These are phyloP conservation scores for Carassius carassius DNA, from an alignment of 2,113 vertebrate genomes.

Conservation along the genomic window DNA sequence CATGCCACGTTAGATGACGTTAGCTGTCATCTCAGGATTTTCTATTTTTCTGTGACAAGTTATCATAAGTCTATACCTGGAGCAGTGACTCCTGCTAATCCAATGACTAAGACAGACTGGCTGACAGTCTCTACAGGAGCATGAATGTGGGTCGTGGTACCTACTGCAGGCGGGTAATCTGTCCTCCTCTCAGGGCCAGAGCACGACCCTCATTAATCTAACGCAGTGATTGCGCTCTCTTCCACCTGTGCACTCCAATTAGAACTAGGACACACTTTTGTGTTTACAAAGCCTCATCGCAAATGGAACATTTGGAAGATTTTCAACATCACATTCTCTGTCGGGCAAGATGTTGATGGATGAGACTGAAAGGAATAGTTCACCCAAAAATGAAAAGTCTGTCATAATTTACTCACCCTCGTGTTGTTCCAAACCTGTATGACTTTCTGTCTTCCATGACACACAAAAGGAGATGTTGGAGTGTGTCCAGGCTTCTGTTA, in stretches of 20 bases:
- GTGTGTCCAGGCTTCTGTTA: not conserved
- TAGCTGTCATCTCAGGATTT: slow-evolving; percentile 8
- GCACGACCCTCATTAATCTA: slow-evolving; percentile 73
- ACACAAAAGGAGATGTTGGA: not conserved
- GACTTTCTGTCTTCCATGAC: not conserved
- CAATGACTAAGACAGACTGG: slow-evolving; percentile 18
- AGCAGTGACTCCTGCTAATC: slow-evolving; percentile 24
- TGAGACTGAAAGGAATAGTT: slow-evolving; percentile 1
- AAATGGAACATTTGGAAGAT: slow-evolving; percentile 36
- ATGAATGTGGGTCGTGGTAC: slow-evolving; percentile 42
- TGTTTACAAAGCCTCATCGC: slow-evolving; percentile 57
- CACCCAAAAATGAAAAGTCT: not conserved
- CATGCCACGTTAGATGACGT: slow-evolving; percentile 4
- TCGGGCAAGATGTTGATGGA: slow-evolving; percentile 2
- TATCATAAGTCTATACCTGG: slow-evolving; percentile 15
- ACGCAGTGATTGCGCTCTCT: slow-evolving; percentile 50
- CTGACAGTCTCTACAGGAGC: slow-evolving; percentile 32
- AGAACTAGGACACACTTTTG: slow-evolving; percentile 75
- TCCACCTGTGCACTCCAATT: slow-evolving; percentile 67
- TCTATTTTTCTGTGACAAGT: slow-evolving; percentile 26
- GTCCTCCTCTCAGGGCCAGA: slow-evolving; percentile 63
- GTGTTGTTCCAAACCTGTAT: not conserved
- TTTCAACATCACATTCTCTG: slow-evolving; percentile 25
- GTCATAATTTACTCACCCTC: not conserved
- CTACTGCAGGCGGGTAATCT: slow-evolving; percentile 62